These are phyloP conservation scores for Scaptomyza montana DNA, from an alignment of 1,140 invertebrate genomes.

Conservation along the genomic window DNA sequence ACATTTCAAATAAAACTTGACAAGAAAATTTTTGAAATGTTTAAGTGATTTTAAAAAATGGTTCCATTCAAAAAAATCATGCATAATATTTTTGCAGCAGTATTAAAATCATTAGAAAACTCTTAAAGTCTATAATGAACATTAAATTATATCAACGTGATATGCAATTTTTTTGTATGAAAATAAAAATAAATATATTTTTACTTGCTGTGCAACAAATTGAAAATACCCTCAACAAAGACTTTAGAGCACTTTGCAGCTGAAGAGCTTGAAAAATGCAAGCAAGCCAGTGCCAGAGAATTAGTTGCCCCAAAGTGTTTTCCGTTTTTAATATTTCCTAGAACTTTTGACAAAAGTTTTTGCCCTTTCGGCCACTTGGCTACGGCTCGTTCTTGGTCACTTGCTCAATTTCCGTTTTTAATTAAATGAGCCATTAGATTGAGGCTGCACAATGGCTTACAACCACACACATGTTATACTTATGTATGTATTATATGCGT, in stretches of 20 bases:
- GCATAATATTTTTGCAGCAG: too few species aligned
- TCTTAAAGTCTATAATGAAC: too few species aligned
- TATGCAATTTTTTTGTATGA: background rate
- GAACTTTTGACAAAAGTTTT: slow-evolving; percentile 61
- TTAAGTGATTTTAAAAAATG: too few species aligned
- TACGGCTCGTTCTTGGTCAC: slow-evolving; percentile 52
- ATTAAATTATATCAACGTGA: too few species aligned
- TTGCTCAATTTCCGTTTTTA: slow-evolving; percentile 79
- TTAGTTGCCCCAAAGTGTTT: slow-evolving; percentile 79
- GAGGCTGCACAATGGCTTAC: slow-evolving; percentile 33
- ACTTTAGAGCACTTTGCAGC: background rate
- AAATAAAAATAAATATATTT: too few species aligned
- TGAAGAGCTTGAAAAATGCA: slow-evolving; percentile 18
- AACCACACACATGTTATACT: slow-evolving; percentile 4
- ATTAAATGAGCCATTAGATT: slow-evolving; percentile 77
- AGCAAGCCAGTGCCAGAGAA: slow-evolving; percentile 45
- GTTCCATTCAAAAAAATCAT: too few species aligned
- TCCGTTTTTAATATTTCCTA: slow-evolving; percentile 79
- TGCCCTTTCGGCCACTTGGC: slow-evolving; percentile 39
- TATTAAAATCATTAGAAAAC: too few species aligned
- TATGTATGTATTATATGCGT: background rate
- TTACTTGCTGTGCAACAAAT: background rate
- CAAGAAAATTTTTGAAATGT: too few species aligned
- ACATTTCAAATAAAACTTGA: too few species aligned
- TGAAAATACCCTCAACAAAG: background rate